Evolutionary conservation across 92 coral and sea anemone species (phyloP).

Genomic region (Nematostella vectensis): DNA sequence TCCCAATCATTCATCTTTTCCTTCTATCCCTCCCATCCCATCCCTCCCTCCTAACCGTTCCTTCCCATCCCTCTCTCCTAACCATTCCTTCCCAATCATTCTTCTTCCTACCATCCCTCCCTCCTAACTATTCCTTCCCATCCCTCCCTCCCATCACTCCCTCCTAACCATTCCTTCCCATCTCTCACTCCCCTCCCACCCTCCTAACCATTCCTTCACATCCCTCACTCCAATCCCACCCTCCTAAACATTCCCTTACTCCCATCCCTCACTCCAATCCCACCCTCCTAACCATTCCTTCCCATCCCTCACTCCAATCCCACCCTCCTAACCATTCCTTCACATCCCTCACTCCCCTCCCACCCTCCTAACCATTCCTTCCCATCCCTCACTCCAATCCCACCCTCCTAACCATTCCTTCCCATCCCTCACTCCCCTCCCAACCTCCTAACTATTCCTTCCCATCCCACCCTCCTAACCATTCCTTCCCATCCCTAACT

Average conservation of each 20-base stretch:
- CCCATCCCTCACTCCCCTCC: no score
- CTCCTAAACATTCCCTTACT: not conserved
- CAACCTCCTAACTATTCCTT: no score
- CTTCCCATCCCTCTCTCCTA: no score
- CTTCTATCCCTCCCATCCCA: not conserved
- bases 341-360: no score
- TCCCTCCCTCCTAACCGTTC: not conserved
- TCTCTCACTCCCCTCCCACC: not conserved
- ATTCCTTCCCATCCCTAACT: not conserved
- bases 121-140: not conserved
- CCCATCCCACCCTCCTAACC: no score
- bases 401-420: not conserved
- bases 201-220: not conserved
- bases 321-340: no score
- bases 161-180: not conserved
- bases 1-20: no score
- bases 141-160: no score
- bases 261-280: not conserved
- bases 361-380: not conserved
- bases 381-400: not conserved
- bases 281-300: not conserved
- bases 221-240: no score
- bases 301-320: no score
- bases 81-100: not conserved
- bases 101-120: not conserved